These are phyloP conservation scores for Eupeodes luniger DNA, from an alignment of 2,888 invertebrate species.

Conservation along the genomic window DNA sequence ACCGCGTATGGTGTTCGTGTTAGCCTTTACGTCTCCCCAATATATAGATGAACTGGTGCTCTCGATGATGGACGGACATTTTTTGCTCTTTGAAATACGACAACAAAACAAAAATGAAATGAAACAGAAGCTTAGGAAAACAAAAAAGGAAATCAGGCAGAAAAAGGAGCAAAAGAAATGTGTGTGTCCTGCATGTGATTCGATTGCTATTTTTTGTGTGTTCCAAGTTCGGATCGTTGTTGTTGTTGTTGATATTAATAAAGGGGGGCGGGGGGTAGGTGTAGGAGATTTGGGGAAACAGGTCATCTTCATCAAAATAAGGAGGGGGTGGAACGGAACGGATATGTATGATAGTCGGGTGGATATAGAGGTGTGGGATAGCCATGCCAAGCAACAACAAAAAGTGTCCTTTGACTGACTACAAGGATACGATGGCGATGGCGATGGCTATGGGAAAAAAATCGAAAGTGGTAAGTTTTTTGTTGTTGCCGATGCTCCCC, in stretches of 20 bases:
- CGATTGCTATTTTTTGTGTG: slow-evolving; percentile 38
- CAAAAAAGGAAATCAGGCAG: slow-evolving; percentile 60
- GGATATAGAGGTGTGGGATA: neutral
- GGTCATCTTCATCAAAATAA: slow-evolving; percentile 64
- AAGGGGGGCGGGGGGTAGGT: neutral
- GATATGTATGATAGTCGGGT: slow-evolving; percentile 13
- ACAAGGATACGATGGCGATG: slow-evolving; percentile 26
- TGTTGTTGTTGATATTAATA: slow-evolving; percentile 29
- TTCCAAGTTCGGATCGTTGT: slow-evolving; percentile 35
- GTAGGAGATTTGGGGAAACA: slow-evolving; percentile 48
- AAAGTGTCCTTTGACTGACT: slow-evolving; percentile 44
- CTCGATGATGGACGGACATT: slow-evolving; percentile 73
- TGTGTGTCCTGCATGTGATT: slow-evolving; percentile 59
- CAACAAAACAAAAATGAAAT: slow-evolving; percentile 48
- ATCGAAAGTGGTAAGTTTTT: slow-evolving; percentile 60
- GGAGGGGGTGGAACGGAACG: neutral
- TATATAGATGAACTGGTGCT: slow-evolving; percentile 63
- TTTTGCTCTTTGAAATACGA: slow-evolving; percentile 36
- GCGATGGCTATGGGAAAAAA: slow-evolving; percentile 22
- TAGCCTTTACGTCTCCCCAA: slow-evolving; percentile 52
- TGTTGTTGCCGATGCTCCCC: neutral
- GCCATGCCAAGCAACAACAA: neutral
- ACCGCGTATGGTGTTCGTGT: slow-evolving; percentile 40
- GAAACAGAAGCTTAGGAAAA: slow-evolving; percentile 69
- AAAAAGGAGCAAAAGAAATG: slow-evolving; percentile 48